Percentiles rank a stretch among this genome's conserved stretches.
These are phyloP conservation scores for Trematomus bernacchii DNA, from an alignment of 2,797 vertebrate species.

Conservation along the genomic window DNA sequence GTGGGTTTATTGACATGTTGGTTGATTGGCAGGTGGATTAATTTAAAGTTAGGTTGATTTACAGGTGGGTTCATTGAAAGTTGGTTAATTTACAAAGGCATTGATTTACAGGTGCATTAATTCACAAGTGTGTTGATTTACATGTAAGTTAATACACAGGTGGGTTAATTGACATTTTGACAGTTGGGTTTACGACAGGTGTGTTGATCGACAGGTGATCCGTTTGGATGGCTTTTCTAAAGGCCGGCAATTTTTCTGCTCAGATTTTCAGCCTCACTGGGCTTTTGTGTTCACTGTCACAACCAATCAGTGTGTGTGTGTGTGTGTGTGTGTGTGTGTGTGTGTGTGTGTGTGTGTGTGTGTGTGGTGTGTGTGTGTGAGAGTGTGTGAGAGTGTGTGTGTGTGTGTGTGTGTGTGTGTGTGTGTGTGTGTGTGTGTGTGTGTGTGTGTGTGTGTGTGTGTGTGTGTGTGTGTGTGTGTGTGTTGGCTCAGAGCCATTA, in stretches of 20 bases:
- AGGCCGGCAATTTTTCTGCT: neutral
- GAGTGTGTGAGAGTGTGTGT: constrained; percentile 14
- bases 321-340: constrained; percentile 11
- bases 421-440: constrained; percentile 15
- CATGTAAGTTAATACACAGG: too few species aligned
- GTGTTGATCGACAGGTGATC: constrained; percentile 11
- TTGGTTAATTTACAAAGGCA: too few species aligned
- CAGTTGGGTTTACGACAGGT: too few species aligned
- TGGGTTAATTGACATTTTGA: too few species aligned
- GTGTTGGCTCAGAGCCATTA: constrained; percentile 43
- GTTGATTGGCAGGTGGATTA: too few species aligned
- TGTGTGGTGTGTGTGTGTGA: constrained; percentile 18
- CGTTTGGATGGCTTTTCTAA: neutral
- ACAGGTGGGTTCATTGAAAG: too few species aligned
- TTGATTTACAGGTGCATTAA: too few species aligned
- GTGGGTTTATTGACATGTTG: too few species aligned
- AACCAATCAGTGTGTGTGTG: constrained; percentile 12
- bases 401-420: constrained; percentile 17
- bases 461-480: constrained; percentile 27
- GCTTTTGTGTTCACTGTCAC: constrained; percentile 43
- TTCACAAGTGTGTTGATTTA: too few species aligned
- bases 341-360: neutral
- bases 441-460: constrained; percentile 21
- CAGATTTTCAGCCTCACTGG: constrained; percentile 25
- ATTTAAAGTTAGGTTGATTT: too few species aligned